A percentile compares a stretch with the other conserved stretches of the same genome.
phyloP scores from a whole-genome alignment of 2,113 vertebrate species.

The Pachycephala philippinensis region DNA sequence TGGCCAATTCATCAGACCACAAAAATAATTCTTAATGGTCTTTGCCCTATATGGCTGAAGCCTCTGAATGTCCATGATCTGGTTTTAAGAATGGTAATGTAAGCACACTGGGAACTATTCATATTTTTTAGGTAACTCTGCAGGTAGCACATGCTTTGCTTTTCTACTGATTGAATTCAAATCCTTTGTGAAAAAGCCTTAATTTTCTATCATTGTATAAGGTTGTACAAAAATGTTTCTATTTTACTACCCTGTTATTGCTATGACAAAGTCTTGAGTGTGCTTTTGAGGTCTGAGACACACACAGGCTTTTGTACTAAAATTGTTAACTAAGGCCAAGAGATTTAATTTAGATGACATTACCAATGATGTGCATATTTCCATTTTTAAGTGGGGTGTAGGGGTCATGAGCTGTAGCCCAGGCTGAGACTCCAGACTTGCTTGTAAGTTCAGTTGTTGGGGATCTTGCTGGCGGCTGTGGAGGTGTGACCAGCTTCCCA shows the following conservation, averaged over 20 bases:
- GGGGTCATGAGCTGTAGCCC: constrained; percentile 57
- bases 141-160: not conserved
- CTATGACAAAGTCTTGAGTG: not conserved
- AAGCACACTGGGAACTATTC: not conserved
- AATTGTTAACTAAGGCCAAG: not conserved
- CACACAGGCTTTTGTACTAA: not conserved
- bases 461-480: constrained; percentile 88
- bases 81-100: not conserved
- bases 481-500: constrained; percentile 83
- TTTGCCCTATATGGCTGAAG: not conserved
- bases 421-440: constrained; percentile 73
- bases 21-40: not conserved
- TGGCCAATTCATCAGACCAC: not conserved
- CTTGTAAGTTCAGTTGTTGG: constrained; percentile 88
- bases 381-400: constrained; percentile 79
- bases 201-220: not conserved
- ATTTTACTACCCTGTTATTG: not conserved
- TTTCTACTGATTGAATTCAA: not conserved
- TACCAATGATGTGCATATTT: constrained; percentile 79
- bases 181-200: not conserved
- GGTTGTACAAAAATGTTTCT: not conserved
- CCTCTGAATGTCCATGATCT: not conserved
- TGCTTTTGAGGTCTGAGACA: not conserved
- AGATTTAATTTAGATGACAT: not conserved
- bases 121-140: not conserved